These are phyloP conservation scores for Myotis yumanensis DNA, from an alignment of 2,113 vertebrate species.

Conservation along the genomic window DNA sequence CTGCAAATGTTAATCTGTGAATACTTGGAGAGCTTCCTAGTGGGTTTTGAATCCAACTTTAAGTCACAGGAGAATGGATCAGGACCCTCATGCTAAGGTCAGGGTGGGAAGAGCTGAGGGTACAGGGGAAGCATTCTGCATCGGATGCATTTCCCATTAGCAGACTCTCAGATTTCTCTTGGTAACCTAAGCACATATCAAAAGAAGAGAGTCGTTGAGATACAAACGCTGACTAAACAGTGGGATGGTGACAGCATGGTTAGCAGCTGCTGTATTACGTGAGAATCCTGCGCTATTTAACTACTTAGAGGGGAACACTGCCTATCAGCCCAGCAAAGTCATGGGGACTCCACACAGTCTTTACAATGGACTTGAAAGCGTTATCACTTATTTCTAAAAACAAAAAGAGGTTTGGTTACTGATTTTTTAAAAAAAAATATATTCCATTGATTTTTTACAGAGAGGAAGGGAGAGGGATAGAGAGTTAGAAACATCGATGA, in stretches of 20 bases:
- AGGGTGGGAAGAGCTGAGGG: conserved; percentile 51
- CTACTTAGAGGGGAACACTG: conserved; percentile 42
- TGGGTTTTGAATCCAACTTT: conserved; percentile 65
- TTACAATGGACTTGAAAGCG: conserved; percentile 23
- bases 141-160: conserved; percentile 70
- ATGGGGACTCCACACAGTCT: background rate
- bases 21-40: conserved; percentile 57
- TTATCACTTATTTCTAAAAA: background rate
- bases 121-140: background rate
- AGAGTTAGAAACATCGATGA: no score
- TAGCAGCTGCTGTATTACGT: conserved; percentile 68
- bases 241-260: conserved; percentile 66
- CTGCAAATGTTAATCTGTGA: conserved; percentile 3
- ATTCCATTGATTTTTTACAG: no score
- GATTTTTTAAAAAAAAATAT: background rate
- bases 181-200: conserved; percentile 78
- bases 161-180: conserved; percentile 75
- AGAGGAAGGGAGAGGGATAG: no score
- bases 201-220: conserved; percentile 77
- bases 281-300: conserved; percentile 70
- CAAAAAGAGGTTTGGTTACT: background rate
- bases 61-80: conserved; percentile 58
- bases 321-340: conserved; percentile 76
- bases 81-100: conserved; percentile 52
- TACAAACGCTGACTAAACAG: conserved; percentile 81